Conservation (phyloP, 1,140 invertebrate species). For the Drosophila triauraria region DNA sequence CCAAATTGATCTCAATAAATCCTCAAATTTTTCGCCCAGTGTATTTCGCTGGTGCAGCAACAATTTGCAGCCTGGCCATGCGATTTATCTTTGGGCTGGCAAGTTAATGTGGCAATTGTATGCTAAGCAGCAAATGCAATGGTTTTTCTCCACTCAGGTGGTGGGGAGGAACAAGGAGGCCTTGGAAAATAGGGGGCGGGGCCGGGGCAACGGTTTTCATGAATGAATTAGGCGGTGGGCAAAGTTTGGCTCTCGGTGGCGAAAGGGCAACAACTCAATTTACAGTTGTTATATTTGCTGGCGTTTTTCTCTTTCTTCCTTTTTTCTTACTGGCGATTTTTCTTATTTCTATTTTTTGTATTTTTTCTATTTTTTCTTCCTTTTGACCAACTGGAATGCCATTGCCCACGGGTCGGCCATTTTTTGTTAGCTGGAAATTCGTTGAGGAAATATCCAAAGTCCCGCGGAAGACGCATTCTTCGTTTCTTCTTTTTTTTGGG, state of each 20-base stretch:
- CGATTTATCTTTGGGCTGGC: slow-evolving; percentile 79
- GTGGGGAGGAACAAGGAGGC: background rate
- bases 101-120: slow-evolving; percentile 84
- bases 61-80: slow-evolving; percentile 58
- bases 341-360: slow-evolving; percentile 6
- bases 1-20: background rate
- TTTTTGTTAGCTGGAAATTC: slow-evolving; percentile 30
- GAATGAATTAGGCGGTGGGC: slow-evolving; percentile 77
- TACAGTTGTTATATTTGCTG: slow-evolving; percentile 64
- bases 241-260: slow-evolving; percentile 67
- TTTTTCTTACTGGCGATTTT: slow-evolving; percentile 23
- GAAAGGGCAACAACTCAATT: slow-evolving; percentile 82
- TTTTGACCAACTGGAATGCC: slow-evolving; percentile 49
- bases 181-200: slow-evolving; percentile 24
- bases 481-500: slow-evolving; percentile 19
- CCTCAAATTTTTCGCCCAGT: background rate
- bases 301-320: background rate
- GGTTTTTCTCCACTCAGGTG: slow-evolving; percentile 7
- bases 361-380: background rate
- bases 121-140: slow-evolving; percentile 73
- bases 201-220: slow-evolving; percentile 72
- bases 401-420: slow-evolving; percentile 71
- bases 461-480: slow-evolving; percentile 1
- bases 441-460: slow-evolving; percentile 10
- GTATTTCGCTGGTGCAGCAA: slow-evolving; percentile 37